Conservation (phyloP, 2,113 vertebrate genomes). For the Eonycteris spelaea region DNA sequence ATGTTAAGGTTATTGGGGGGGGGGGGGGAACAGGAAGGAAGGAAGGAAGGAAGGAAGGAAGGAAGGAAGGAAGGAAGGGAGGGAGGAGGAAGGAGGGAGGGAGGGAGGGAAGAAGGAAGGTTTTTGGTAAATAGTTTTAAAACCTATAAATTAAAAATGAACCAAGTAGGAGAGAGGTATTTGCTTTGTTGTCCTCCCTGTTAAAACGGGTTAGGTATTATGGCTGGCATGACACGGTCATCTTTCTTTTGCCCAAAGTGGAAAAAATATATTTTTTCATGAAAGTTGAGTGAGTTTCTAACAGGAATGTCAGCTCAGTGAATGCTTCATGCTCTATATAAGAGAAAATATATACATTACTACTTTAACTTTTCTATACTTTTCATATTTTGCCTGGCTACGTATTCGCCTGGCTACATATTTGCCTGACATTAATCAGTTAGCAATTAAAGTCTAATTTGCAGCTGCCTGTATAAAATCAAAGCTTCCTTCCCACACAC, state of each 20-base stretch:
- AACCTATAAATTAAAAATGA: not conserved
- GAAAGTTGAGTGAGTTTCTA: not conserved
- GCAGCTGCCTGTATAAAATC: slow-evolving; percentile 64
- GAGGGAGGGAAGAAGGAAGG: not conserved
- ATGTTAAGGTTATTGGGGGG: not conserved
- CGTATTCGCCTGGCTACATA: slow-evolving; percentile 50
- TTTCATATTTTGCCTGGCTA: slow-evolving; percentile 62
- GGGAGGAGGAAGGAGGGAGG: not conserved
- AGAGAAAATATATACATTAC: not conserved
- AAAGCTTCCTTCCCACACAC: slow-evolving; percentile 44
- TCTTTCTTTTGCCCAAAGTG: not conserved
- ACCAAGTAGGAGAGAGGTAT: not conserved
- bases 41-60: too few relatives aligned
- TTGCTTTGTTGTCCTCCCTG: not conserved
- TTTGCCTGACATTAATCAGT: slow-evolving; percentile 27
- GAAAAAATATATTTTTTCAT: not conserved
- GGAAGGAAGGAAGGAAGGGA: not conserved
- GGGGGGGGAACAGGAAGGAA: not conserved
- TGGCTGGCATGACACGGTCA: not conserved
- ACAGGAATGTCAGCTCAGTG: not conserved
- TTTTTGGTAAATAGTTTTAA: not conserved
- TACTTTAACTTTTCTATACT: slow-evolving; percentile 50
- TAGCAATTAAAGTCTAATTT: slow-evolving; percentile 72
- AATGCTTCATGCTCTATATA: not conserved
- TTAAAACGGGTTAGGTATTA: not conserved